Evolutionary conservation across 2,797 vertebrate genomes (phyloP), one percentile per base, ranked within the genome.

Genomic region (Streptopelia turtur): DNA sequence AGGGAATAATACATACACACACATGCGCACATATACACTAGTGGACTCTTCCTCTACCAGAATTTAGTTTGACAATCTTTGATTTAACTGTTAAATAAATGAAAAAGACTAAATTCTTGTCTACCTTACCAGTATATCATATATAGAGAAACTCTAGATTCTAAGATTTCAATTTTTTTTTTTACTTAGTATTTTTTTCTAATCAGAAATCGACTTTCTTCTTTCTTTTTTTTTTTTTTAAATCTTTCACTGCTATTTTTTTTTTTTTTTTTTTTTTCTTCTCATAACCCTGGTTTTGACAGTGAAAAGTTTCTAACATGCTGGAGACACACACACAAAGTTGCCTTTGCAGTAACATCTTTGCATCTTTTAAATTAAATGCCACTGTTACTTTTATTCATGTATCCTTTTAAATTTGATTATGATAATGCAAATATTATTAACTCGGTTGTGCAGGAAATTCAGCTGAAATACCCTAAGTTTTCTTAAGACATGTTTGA

Each of bases 11-110:
- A 20, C 2, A 37, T 1, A 30, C 5, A 11, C 6, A 50, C 3
- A 23, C 1, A 10, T 0, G 25, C 1, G 1, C 10, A 47, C 5
- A 12, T 28, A n/a, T 16, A 43, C 6, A 5, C 9, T 31, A 27
- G 11, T 10, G 22, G 16, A 41, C 13, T 39, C 9, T 31, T 52
- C 10, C 5, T 86, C 12, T 9, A 20, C 20, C n/a, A 33, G 4
- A 70, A 74, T 61, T 83, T 33, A 53, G 25, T 45, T 69, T 90
- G 35, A 39, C 20, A 80, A 6, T 69, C 28, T 10, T 76, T 83
- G 52, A 61, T 89, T 83, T 61, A 10, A 49, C 27, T 76, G 31
- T 49, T 72, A 88, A 92, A 88, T 69, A 61, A 57, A 86, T 53
- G 18, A 68, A 85, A 75, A 83, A 27, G 10, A 11, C 23, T 77